These are phyloP conservation scores for Pteria penguin DNA, from an alignment of 2,888 invertebrate species.

Conservation along the genomic window DNA sequence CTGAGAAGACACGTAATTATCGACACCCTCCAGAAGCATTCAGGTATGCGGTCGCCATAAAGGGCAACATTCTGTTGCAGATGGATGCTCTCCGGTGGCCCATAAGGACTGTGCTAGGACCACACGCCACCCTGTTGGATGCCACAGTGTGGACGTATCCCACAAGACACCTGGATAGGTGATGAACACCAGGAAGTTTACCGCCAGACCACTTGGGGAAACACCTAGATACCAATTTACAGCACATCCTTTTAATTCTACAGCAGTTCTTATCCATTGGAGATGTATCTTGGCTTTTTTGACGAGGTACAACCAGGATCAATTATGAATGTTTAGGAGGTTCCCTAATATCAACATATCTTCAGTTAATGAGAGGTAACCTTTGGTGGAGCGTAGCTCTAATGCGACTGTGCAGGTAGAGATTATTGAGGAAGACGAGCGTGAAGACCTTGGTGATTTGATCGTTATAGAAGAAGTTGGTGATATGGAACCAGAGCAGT, in stretches of 20 bases:
- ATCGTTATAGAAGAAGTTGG: neutral
- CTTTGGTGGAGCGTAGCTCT: neutral
- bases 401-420: neutral
- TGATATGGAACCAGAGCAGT: neutral
- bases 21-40: neutral
- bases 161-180: neutral
- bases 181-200: neutral
- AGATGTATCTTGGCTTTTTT: neutral
- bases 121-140: neutral
- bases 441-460: neutral
- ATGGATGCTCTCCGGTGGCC: neutral
- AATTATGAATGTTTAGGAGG: neutral
- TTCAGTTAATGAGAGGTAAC: neutral
- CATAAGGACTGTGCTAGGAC: neutral
- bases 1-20: neutral
- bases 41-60: neutral
- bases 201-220: neutral
- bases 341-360: neutral
- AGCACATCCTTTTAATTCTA: neutral
- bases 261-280: conserved; percentile 1
- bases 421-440: neutral
- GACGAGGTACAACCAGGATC: neutral
- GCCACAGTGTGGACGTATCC: neutral
- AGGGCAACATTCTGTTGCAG: neutral
- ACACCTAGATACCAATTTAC: neutral